Base-by-base conservation (phyloP, 2,113 vertebrate species). In the Nibea albiflora region DNA sequence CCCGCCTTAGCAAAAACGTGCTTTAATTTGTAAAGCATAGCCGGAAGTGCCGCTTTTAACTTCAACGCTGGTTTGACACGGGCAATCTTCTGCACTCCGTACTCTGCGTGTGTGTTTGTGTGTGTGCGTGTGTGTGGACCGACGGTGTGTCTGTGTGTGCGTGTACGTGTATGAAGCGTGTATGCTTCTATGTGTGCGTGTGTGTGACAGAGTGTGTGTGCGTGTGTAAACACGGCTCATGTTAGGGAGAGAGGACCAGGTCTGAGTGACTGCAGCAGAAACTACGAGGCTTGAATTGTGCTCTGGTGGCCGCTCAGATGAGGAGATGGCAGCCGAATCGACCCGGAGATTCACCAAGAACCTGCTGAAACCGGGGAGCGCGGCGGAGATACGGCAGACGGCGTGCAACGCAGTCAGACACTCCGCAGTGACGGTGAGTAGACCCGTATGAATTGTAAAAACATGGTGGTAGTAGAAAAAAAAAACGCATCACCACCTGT, bases 341-440 rank as follows among this genome's bases (percentile, higher is more conserved):
- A 94, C 94, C 80, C 96, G 97, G 95, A 96, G 96, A 95, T 98
- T 98, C 93, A 97, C 97, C 61, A 97, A 96, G 76, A 97, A 96
- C 96, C 96, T 97, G 70, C 95, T 97, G 92, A 95, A 97, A 85
- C 96, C 97, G 11, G 96, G 97, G 80, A 95, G 92, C 91, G 96
- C 97, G 44, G 96, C 96, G 42, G 97, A 97, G 94, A 96, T 96
- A 42, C 91, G 97, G 60, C 96, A 96, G 89, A 97, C 95, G 71
- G 96, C 96, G 16, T 96, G 95, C 71, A 93, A 92, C 85, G 95
- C 94, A 16, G 92, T 96, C 82, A 88, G 96, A 90, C 95, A 91
- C 62, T 90, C 92, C 24, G 85, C 93, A 78, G 89, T 90, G 78
- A 89, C 92, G 94, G 95, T 96, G 92, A 95, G 94, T 90, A 35